phyloP scores from a whole-genome alignment of 2,888 invertebrate genomes.

The Callimorpha dominula region DNA sequence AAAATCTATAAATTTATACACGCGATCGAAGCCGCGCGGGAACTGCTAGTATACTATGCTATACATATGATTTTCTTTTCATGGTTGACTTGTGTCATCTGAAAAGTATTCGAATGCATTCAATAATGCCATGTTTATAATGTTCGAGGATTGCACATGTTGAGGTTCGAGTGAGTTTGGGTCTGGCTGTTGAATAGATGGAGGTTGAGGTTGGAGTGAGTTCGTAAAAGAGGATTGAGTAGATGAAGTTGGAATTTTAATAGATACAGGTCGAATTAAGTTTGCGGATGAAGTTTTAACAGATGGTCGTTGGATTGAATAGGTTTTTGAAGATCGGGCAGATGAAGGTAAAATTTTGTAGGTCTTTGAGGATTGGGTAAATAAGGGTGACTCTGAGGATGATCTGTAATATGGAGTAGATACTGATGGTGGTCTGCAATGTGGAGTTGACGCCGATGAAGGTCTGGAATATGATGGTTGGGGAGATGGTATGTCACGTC shows the following conservation, averaged over 20 bases:
- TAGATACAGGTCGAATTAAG: conserved; percentile 6
- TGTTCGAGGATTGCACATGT: too few relatives aligned
- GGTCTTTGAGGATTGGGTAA: conserved; percentile 31
- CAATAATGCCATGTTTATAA: too few relatives aligned
- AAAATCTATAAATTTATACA: too few relatives aligned
- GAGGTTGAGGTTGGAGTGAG: too few relatives aligned
- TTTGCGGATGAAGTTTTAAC: conserved; percentile 20
- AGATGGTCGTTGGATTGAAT: conserved; percentile 27
- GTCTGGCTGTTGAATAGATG: too few relatives aligned
- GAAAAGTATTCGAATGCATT: conserved; percentile 5
- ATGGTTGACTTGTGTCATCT: not conserved
- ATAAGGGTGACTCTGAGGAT: conserved; percentile 32
- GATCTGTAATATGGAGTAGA: conserved; percentile 33
- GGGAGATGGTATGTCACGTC: conserved; percentile 23
- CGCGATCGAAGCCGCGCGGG: too few relatives aligned
- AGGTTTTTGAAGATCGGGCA: conserved; percentile 27
- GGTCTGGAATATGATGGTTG: too few relatives aligned
- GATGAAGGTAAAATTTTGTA: conserved; percentile 29
- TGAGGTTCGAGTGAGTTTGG: too few relatives aligned
- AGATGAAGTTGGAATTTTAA: too few relatives aligned
- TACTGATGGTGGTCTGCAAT: conserved; percentile 19
- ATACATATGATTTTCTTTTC: too few relatives aligned
- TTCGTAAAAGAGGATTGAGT: too few relatives aligned
- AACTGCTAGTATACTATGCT: too few relatives aligned
- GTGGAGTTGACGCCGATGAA: conserved; percentile 22